Base-by-base conservation (phyloP, 1,140 invertebrate species). In the Tetramorium alpestre region DNA sequence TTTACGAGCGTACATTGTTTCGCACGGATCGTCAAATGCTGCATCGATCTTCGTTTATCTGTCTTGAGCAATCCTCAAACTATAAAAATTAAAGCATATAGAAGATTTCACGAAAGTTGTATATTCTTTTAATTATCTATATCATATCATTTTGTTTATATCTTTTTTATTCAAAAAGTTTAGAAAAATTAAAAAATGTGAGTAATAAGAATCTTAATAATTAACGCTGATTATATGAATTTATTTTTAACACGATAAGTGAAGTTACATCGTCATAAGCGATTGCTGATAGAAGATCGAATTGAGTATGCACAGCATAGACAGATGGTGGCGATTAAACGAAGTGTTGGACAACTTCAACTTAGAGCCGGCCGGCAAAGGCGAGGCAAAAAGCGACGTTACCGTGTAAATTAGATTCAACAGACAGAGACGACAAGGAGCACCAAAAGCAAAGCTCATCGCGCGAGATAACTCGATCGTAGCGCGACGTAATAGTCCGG, bases 351-450 rank as follows among this genome's bases (percentile, higher is more conserved):
- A 56, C 77, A 81, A 81, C 44, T 69, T 69, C n/a, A 81, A 13
- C 64, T 64, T 18, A 10, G 44, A 49, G 18, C 6, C 8, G n/a
- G 28, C 47, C 47, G 33, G 33, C 77, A 41, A 81, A 81, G 64
- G n/a, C 22, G 47, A 54, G 64, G 77, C 49, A 81, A 69, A 44
- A 81, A 44, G 64, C 13, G 11, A 81, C 28, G 7, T 11, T 65
- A 78, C 77, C 77, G 77, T 81, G 62, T 80, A 81, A 81, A 81
- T 81, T 69, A 70, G 16, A 81, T 69, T 81, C 77, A 81, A 54
- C 62, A 49, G 18, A 58, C 18, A 54, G 22, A 69, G 13, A 78
- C 41, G 60, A 47, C 18, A 18, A 78, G 25, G 47, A 80, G 47
- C 76, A 69, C 6, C 62, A 80, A 80, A 54, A 80, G 22, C 64